Evolutionary conservation across 2,113 vertebrate genomes (phyloP).

Genomic region (Leptosomus discolor): DNA sequence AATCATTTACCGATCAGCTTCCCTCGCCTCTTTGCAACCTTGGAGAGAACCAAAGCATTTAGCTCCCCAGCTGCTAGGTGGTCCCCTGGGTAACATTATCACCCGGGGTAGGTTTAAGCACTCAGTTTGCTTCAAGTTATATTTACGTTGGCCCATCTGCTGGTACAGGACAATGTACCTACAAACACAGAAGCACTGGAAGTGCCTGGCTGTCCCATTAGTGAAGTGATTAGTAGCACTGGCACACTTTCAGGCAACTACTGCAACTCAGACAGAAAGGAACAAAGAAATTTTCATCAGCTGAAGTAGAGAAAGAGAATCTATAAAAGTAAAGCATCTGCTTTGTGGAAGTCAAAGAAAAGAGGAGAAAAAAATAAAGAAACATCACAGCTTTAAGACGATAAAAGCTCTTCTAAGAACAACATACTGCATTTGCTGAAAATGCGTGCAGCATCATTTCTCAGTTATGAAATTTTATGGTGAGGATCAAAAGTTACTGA

Average conservation of each 20-base stretch:
- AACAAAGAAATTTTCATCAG: slow-evolving; percentile 9
- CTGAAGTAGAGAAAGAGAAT: background rate
- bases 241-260: background rate
- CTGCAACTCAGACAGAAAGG: background rate
- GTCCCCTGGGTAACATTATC: background rate
- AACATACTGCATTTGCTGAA: background rate
- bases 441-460: background rate
- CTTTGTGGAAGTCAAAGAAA: background rate
- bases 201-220: background rate
- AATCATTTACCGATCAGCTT: background rate
- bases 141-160: background rate
- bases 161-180: background rate
- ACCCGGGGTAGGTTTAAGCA: background rate
- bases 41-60: background rate
- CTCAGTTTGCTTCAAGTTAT: background rate
- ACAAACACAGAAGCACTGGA: background rate
- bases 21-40: background rate
- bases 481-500: background rate
- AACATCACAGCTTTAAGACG: background rate
- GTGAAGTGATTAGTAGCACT: background rate
- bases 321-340: slow-evolving; percentile 27
- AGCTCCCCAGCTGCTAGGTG: background rate
- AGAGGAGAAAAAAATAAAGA: background rate
- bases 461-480: background rate
- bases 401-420: slow-evolving; percentile 7